phyloP scores from a whole-genome alignment of 1,140 invertebrate genomes.

The Drosophila dunni region DNA sequence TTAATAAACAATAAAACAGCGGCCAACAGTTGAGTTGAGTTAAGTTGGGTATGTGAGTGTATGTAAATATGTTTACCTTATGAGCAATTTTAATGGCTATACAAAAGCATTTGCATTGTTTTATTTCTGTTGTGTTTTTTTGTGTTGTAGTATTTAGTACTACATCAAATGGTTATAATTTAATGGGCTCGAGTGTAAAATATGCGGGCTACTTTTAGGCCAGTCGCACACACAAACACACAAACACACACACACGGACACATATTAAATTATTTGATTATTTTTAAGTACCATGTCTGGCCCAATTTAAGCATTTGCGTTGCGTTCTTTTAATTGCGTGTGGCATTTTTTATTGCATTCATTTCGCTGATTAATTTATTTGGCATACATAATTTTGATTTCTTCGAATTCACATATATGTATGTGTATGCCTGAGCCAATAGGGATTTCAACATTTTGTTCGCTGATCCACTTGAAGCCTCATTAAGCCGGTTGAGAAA shows the following conservation, averaged over 20 bases:
- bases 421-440: too few relatives aligned
- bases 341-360: slow-evolving; percentile 51
- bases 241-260: slow-evolving; percentile 16
- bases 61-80: slow-evolving; percentile 67
- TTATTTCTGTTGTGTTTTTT: slow-evolving; percentile 26
- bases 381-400: slow-evolving; percentile 32
- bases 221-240: slow-evolving; percentile 32
- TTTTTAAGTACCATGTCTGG: slow-evolving; percentile 57
- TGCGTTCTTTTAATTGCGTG: slow-evolving; percentile 48
- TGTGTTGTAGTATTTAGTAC: too few relatives aligned
- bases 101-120: slow-evolving; percentile 36
- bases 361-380: slow-evolving; percentile 43
- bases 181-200: not conserved
- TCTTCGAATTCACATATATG: not conserved
- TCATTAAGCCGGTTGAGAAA: slow-evolving; percentile 54
- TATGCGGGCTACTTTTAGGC: slow-evolving; percentile 5
- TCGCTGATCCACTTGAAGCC: slow-evolving; percentile 68
- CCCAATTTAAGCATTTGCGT: slow-evolving; percentile 38
- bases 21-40: slow-evolving; percentile 9
- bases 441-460: slow-evolving; percentile 36
- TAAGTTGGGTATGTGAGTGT: too few relatives aligned
- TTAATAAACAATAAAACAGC: slow-evolving; percentile 76
- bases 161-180: too few relatives aligned
- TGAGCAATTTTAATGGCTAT: slow-evolving; percentile 70
- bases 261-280: slow-evolving; percentile 72